phyloP scores from a whole-genome alignment of 2,113 vertebrate genomes.

The Glaucomys volans region DNA sequence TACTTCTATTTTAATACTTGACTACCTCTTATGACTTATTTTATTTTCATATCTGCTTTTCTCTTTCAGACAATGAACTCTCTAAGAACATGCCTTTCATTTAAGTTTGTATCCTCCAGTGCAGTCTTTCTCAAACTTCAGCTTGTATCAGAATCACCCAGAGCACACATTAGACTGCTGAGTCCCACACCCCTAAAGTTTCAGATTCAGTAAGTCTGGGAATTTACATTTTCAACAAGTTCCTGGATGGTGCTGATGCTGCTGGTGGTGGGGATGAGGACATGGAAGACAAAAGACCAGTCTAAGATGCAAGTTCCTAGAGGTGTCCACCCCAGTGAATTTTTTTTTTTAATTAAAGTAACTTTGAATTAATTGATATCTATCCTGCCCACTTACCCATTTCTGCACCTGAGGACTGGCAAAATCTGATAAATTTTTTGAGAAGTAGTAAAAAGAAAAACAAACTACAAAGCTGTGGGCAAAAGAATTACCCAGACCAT shows the following conservation, averaged over 20 bases:
- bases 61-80: neutral
- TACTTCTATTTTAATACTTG: neutral
- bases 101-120: neutral
- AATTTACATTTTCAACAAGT: neutral
- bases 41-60: neutral
- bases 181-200: neutral
- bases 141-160: neutral
- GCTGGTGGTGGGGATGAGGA: neutral
- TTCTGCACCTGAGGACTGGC: neutral
- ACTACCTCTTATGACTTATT: neutral
- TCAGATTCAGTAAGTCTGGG: neutral
- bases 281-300: neutral
- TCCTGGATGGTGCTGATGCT: neutral
- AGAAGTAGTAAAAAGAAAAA: constrained; percentile 12
- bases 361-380: neutral
- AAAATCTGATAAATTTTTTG: neutral
- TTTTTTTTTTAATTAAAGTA: neutral
- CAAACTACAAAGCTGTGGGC: neutral
- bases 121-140: neutral
- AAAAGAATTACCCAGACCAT: neutral
- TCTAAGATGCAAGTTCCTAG: neutral
- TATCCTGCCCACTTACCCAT: neutral
- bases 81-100: neutral
- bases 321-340: neutral
- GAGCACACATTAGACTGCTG: neutral